Evolutionary conservation across 2,797 vertebrate species (phyloP).

Genomic region (Psittacula derbiana): DNA sequence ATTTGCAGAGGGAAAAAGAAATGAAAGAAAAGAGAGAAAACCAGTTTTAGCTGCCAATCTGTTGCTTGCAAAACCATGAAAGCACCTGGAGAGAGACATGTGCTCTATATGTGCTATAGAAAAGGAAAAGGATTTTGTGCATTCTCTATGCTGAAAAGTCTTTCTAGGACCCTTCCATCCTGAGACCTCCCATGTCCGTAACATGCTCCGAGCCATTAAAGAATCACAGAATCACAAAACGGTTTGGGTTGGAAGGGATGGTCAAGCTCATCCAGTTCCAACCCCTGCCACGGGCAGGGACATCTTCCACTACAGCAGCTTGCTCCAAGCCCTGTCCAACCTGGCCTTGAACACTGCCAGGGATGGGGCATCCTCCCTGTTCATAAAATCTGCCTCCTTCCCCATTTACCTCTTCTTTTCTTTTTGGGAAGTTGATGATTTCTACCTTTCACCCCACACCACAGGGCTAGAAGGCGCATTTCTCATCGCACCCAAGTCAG

Average conservation of each 20-base stretch:
- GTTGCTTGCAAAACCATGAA: constrained; percentile 17
- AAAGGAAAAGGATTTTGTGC: background rate
- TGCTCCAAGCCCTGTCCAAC: background rate
- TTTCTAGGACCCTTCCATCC: background rate
- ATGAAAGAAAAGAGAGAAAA: background rate
- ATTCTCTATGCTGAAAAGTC: background rate
- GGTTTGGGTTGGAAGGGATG: background rate
- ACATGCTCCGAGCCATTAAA: background rate
- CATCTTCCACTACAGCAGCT: background rate
- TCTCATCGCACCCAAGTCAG: background rate
- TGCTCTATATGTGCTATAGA: background rate
- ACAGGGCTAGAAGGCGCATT: background rate
- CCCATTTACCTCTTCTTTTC: background rate
- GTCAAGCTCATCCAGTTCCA: background rate
- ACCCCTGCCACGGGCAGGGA: background rate
- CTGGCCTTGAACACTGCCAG: background rate
- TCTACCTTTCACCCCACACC: background rate
- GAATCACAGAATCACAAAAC: background rate
- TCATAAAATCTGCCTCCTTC: background rate
- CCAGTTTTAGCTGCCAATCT: constrained; percentile 32
- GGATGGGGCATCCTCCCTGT: background rate
- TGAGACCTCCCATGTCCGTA: background rate
- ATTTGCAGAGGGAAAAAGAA: constrained; percentile 11
- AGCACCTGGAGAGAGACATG: background rate
- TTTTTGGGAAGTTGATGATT: background rate